A percentile compares a stretch with the other conserved stretches of the same genome.
Evolutionary conservation across 2,797 vertebrate species (phyloP).

Genomic region (Sebastes matsubarae): DNA sequence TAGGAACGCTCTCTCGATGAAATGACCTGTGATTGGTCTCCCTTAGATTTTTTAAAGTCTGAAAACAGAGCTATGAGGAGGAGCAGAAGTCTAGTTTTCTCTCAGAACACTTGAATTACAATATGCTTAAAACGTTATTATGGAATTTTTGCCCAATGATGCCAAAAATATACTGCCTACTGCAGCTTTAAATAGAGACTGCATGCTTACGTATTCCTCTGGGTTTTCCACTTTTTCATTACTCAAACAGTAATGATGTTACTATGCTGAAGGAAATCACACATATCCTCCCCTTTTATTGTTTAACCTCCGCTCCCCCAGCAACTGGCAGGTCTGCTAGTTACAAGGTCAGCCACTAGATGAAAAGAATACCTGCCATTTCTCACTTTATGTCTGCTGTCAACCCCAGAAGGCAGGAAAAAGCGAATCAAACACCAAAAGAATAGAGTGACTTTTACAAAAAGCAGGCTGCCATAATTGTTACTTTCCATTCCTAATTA

Average conservation of each 20-base stretch:
- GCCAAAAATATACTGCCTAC: too few species aligned
- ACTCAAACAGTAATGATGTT: neutral
- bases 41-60: rapidly evolving
- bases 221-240: neutral
- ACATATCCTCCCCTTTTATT: neutral
- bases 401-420: constrained; percentile 2
- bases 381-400: constrained; percentile 34
- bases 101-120: too few species aligned
- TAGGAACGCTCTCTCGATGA: too few species aligned
- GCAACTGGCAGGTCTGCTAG: neutral
- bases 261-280: neutral
- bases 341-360: constrained; percentile 17
- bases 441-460: constrained; percentile 36
- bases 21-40: too few species aligned
- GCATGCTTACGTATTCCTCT: neutral
- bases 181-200: neutral
- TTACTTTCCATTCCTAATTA: constrained; percentile 67
- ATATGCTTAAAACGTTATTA: rapidly evolving
- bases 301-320: neutral
- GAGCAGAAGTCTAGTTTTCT: too few species aligned
- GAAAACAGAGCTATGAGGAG: too few species aligned
- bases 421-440: constrained; percentile 13
- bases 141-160: too few species aligned
- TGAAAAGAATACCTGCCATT: constrained; percentile 54
- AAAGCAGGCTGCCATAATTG: constrained; percentile 49